Conservation (phyloP, 2,888 invertebrate genomes). For the Marasmarcha lunaedactyla region DNA sequence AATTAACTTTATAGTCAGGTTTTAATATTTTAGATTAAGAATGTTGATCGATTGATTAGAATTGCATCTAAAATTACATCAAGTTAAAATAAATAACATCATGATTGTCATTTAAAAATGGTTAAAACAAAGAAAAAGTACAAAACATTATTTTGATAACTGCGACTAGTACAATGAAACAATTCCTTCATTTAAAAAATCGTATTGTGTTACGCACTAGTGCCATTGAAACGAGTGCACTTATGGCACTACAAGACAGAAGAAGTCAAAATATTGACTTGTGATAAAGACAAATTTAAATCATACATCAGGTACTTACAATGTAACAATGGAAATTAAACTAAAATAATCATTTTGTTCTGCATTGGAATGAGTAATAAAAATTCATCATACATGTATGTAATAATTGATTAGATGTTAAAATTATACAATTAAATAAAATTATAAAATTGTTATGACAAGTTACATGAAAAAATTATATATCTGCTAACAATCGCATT, state of each 20-base stretch:
- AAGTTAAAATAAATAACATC: no score
- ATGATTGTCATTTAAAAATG: no score
- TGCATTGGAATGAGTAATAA: not conserved
- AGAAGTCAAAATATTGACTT: conserved; percentile 23
- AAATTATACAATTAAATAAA: no score
- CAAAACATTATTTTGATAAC: not conserved
- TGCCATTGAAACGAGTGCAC: conserved; percentile 25
- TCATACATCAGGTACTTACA: conserved; percentile 52
- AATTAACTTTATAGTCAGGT: no score
- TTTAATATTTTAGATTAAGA: no score
- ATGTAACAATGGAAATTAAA: conserved; percentile 23
- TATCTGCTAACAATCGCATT: conserved; percentile 16
- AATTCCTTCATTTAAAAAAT: not conserved
- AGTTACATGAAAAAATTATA: not conserved
- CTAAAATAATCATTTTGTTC: conserved; percentile 19
- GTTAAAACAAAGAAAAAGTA: no score
- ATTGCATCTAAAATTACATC: no score
- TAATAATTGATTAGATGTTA: no score
- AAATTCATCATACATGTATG: no score
- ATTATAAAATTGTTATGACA: not conserved
- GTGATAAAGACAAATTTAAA: conserved; percentile 32
- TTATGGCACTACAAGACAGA: conserved; percentile 42
- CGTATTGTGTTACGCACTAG: no score
- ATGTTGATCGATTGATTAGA: no score
- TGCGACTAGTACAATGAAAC: not conserved